Evolutionary conservation across 2,888 invertebrate species (phyloP).

Genomic region (Conchocele bisecta): DNA sequence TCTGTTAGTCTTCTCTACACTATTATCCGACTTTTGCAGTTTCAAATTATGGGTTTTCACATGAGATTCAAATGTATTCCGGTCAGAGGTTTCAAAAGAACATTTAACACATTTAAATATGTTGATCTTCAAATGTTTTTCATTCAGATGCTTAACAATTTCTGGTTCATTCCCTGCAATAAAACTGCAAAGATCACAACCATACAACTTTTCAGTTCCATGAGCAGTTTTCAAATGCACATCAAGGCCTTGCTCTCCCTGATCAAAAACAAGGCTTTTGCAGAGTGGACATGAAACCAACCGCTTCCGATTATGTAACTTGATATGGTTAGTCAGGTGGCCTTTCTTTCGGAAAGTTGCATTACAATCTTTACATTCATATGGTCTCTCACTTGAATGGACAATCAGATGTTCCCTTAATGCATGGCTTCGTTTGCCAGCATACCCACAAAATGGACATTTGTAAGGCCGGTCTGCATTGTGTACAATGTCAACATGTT

Average conservation of each 20-base stretch:
- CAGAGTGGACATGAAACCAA: slow-evolving; percentile 64
- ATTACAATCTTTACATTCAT: slow-evolving; percentile 78
- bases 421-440: slow-evolving; percentile 80
- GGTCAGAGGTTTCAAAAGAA: slow-evolving; percentile 71
- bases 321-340: slow-evolving; percentile 80
- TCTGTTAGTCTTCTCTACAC: slow-evolving; percentile 4
- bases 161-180: slow-evolving; percentile 65
- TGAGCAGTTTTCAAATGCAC: slow-evolving; percentile 70
- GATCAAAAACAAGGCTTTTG: slow-evolving; percentile 56
- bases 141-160: slow-evolving; percentile 66
- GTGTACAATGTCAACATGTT: slow-evolving; percentile 81
- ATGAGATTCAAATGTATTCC: slow-evolving; percentile 74
- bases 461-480: slow-evolving; percentile 79
- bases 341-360: slow-evolving; percentile 81
- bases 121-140: slow-evolving; percentile 49
- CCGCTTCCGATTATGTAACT: slow-evolving; percentile 72
- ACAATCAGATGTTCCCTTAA: slow-evolving; percentile 80
- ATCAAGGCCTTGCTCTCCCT: slow-evolving; percentile 62
- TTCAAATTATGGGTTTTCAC: slow-evolving; percentile 58
- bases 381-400: slow-evolving; percentile 79
- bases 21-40: slow-evolving; percentile 30
- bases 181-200: slow-evolving; percentile 77
- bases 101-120: slow-evolving; percentile 75
- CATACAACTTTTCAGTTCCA: slow-evolving; percentile 70
- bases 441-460: slow-evolving; percentile 82